Evolutionary conservation across 2,797 vertebrate genomes (phyloP).

Genomic region (Parauchenoglanis punctatus): DNA sequence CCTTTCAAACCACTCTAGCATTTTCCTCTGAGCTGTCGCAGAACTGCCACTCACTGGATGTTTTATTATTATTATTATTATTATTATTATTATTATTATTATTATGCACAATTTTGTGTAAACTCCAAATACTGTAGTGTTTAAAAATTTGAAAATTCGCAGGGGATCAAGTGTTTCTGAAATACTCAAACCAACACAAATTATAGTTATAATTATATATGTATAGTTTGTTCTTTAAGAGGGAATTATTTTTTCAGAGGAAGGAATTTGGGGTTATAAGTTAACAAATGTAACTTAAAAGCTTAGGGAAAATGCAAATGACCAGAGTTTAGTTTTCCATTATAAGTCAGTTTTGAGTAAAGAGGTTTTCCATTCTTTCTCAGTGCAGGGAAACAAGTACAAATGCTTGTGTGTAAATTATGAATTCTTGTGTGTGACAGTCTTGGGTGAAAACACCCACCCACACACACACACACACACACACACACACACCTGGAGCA

Average conservation of each 20-base stretch:
- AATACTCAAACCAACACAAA: background rate
- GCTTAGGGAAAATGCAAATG: background rate
- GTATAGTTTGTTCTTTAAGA: background rate
- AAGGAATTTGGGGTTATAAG: background rate
- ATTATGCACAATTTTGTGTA: background rate
- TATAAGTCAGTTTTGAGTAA: background rate
- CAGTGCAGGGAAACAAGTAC: background rate
- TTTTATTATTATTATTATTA: background rate
- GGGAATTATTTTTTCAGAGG: background rate
- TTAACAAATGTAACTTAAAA: background rate
- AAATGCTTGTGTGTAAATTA: background rate
- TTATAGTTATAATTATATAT: background rate
- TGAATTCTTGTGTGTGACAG: too few species aligned
- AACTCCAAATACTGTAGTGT: background rate
- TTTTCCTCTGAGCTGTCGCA: background rate
- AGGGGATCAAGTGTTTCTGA: background rate
- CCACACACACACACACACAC: slow-evolving; percentile 36
- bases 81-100: too few species aligned
- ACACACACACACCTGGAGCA: slow-evolving; percentile 1
- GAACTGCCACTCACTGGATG: background rate
- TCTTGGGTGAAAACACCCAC: too few species aligned
- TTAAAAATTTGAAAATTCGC: background rate
- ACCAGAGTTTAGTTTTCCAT: background rate
- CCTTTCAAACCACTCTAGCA: background rate
- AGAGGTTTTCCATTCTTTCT: background rate